phyloP scores from a whole-genome alignment of 1,140 invertebrate genomes.

The Drosophila triauraria region DNA sequence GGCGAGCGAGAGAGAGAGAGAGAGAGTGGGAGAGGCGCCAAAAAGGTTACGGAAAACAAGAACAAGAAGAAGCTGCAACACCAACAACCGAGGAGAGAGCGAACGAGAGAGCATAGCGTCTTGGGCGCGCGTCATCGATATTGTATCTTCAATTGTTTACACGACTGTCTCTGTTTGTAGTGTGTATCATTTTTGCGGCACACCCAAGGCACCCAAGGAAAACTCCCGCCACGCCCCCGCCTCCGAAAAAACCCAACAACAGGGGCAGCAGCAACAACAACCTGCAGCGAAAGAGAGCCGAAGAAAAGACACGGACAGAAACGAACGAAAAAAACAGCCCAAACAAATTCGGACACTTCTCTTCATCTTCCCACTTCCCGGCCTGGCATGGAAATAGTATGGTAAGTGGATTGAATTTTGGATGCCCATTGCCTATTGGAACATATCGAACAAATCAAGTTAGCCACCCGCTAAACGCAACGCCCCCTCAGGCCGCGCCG shows the following conservation, averaged over 20 bases:
- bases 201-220: constrained; percentile 27
- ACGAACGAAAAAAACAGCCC: neutral
- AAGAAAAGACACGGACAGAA: neutral
- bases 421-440: constrained; percentile 8
- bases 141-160: constrained; percentile 47
- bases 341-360: constrained; percentile 11
- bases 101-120: constrained; percentile 22
- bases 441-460: constrained; percentile 30
- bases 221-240: constrained; percentile 5
- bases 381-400: constrained; percentile 43
- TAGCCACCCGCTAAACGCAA: constrained; percentile 34
- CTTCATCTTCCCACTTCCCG: constrained; percentile 26
- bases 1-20: constrained; percentile 12
- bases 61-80: constrained; percentile 16
- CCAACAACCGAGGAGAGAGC: neutral
- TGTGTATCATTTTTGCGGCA: constrained; percentile 37
- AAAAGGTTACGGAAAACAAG: constrained; percentile 23
- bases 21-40: constrained; percentile 37
- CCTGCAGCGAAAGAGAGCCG: constrained; percentile 9
- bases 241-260: neutral
- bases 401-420: constrained; percentile 35
- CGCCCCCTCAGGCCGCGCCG: neutral
- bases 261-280: neutral
- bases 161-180: constrained; percentile 16
- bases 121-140: constrained; percentile 44